Percentiles rank a stretch among this genome's conserved stretches.
Evolutionary conservation across 53 echinoderm and acorn worm species (phyloP).

Genomic region (Actinopyga echinites): DNA sequence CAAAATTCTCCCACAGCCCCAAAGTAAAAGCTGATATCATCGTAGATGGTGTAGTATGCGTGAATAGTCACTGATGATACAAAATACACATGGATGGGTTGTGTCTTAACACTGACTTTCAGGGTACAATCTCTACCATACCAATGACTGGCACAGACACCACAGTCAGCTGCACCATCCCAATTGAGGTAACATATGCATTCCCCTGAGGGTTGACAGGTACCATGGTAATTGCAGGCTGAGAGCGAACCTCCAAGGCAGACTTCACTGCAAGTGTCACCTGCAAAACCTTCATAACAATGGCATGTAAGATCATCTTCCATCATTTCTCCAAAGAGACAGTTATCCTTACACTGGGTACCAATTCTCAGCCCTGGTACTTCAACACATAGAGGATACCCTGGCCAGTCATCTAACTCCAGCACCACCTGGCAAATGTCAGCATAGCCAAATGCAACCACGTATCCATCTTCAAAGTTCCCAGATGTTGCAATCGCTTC

Average conservation of each 20-base stretch:
- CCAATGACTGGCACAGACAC: constrained; percentile 63
- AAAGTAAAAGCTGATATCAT: constrained; percentile 74
- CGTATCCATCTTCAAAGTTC: constrained; percentile 55
- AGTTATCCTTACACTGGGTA: constrained; percentile 72
- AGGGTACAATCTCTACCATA: constrained; percentile 79
- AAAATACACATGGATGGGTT: constrained; percentile 23
- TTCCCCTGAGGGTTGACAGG: constrained; percentile 50
- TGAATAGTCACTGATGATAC: constrained; percentile 56
- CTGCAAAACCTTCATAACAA: constrained; percentile 73
- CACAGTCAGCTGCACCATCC: constrained; percentile 66
- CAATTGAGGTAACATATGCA: constrained; percentile 87
- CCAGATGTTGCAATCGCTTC: constrained; percentile 61
- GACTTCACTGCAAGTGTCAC: constrained; percentile 64
- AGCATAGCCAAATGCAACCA: constrained; percentile 78
- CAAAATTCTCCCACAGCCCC: constrained; percentile 77
- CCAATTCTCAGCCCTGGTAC: constrained; percentile 69
- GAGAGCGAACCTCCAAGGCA: constrained; percentile 69
- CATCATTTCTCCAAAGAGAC: constrained; percentile 59
- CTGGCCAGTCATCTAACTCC: constrained; percentile 79
- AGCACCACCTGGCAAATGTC: constrained; percentile 77
- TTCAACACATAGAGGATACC: constrained; percentile 63
- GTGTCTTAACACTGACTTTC: background rate
- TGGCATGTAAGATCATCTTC: constrained; percentile 44
- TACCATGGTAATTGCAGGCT: constrained; percentile 70
- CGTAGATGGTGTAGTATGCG: constrained; percentile 74